phyloP scores from a whole-genome alignment of 1,140 invertebrate genomes.

The silkworm (Bombyx mori) region ASM3026992v2 NC_085112.1:5049501-5050000 shows the following conservation, averaged over 20 bases:
- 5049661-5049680: conserved; percentile 24
- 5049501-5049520: conserved; percentile 21
- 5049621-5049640: conserved; percentile 42
- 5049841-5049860: conserved; percentile 50
- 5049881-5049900: conserved; percentile 33
- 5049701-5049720: conserved; percentile 18
- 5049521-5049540: conserved; percentile 30
- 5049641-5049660: conserved; percentile 33
- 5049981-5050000: too few relatives aligned
- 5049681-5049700: conserved; percentile 7
- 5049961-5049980: too few relatives aligned
- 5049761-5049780: conserved; percentile 36
- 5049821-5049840: conserved; percentile 38
- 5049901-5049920: too few relatives aligned
- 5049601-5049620: conserved; percentile 50
- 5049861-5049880: conserved; percentile 56
- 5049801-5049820: conserved; percentile 13
- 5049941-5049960: too few relatives aligned
- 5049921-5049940: too few relatives aligned
- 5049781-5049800: conserved; percentile 37
- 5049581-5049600: conserved; percentile 43
- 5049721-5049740: conserved; percentile 20
- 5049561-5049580: conserved; percentile 28
- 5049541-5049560: conserved; percentile 20
- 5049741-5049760: conserved; percentile 25